Evolutionary conservation across 1,140 invertebrate genomes (phyloP).

Genomic region (Chironomus striatipennis): DNA sequence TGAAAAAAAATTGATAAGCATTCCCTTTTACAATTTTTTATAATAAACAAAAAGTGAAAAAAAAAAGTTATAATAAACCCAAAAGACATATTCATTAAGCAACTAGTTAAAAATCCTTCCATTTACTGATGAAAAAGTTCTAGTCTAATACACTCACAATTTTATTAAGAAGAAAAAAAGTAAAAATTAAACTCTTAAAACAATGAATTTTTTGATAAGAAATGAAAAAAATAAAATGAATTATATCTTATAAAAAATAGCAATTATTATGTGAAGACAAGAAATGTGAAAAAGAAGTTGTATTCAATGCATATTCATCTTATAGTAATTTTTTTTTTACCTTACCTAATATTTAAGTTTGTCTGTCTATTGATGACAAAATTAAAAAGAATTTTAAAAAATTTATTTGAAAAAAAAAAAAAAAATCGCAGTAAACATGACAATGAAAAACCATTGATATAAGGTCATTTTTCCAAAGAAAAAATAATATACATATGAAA

Average conservation of each 20-base stretch:
- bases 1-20: too few relatives aligned
- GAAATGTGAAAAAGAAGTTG: not conserved
- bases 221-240: not conserved
- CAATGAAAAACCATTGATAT: not conserved
- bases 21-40: too few relatives aligned
- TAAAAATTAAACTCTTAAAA: conserved; percentile 8
- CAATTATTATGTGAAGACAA: not conserved
- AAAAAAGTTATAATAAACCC: too few relatives aligned
- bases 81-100: not conserved
- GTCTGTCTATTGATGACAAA: too few relatives aligned
- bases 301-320: not conserved
- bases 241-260: not conserved
- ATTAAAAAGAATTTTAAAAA: too few relatives aligned
- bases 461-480: not conserved
- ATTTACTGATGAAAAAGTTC: not conserved
- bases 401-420: too few relatives aligned
- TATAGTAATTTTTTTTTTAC: too few relatives aligned
- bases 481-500: not conserved
- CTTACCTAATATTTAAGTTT: too few relatives aligned
- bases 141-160: conserved; percentile 15
- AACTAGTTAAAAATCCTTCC: conserved; percentile 22
- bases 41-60: too few relatives aligned
- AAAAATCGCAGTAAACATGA: not conserved
- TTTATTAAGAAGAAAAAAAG: not conserved
- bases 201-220: conserved; percentile 21